Conservation (phyloP, 2,888 invertebrate genomes). For the Troilus luridus region DNA sequence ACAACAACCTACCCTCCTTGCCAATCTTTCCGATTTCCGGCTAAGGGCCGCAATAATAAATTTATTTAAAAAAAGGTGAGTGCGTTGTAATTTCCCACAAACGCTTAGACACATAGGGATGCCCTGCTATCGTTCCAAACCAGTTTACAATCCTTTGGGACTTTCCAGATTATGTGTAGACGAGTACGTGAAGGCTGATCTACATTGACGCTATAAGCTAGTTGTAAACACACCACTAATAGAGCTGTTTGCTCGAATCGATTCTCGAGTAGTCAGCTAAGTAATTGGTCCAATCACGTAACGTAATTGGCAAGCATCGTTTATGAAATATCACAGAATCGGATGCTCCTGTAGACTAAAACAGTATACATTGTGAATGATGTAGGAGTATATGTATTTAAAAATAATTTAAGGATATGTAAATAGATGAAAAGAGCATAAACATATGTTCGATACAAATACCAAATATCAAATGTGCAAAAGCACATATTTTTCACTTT, state of each 20-base stretch:
- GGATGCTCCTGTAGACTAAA: too few species aligned
- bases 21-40: too few species aligned
- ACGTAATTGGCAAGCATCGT: background rate
- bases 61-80: background rate
- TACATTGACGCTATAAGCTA: background rate
- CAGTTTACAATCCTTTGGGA: conserved; percentile 4
- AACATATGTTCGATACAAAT: too few species aligned
- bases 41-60: too few species aligned
- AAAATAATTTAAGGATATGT: too few species aligned
- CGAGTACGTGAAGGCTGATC: background rate
- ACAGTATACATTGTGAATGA: too few species aligned
- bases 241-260: background rate
- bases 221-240: background rate
- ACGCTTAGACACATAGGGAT: background rate
- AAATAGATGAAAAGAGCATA: too few species aligned
- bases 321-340: background rate
- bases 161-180: background rate
- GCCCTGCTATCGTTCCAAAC: too few species aligned
- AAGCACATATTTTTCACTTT: too few species aligned
- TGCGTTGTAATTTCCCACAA: background rate
- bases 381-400: too few species aligned
- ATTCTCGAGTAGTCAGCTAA: background rate
- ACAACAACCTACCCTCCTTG: too few species aligned
- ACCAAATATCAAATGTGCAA: too few species aligned
- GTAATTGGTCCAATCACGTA: background rate